These are phyloP conservation scores for Paragorgia papillata DNA, from an alignment of 92 coral and sea anemone species.

Conservation along the genomic window DNA sequence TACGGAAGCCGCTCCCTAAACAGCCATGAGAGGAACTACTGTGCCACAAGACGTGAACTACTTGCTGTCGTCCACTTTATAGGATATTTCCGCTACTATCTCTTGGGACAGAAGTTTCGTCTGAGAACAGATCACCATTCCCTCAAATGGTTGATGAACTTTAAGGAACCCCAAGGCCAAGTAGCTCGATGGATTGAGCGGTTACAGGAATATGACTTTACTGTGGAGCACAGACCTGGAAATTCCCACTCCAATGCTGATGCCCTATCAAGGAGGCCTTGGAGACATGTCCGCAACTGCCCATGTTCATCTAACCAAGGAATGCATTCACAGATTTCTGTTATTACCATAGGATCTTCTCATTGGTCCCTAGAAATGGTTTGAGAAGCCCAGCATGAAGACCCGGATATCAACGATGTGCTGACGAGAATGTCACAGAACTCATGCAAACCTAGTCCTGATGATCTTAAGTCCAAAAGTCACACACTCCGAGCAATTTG, in stretches of 20 bases:
- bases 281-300: constrained; percentile 40
- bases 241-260: constrained; percentile 57
- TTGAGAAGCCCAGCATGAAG: constrained; percentile 46
- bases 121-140: constrained; percentile 45
- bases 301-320: constrained; percentile 30
- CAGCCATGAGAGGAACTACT: constrained; percentile 18
- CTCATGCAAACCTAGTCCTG: constrained; percentile 1
- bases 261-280: constrained; percentile 51
- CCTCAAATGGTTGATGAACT: constrained; percentile 31
- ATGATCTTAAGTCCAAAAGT: constrained; percentile 2
- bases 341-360: not conserved
- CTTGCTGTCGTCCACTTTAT: constrained; percentile 39
- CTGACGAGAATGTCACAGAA: constrained; percentile 4
- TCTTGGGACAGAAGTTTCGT: constrained; percentile 42
- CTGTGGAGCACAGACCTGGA: constrained; percentile 51
- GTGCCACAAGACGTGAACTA: constrained; percentile 19
- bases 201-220: constrained; percentile 49
- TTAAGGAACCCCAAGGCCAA: constrained; percentile 41
- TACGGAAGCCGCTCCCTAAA: constrained; percentile 31
- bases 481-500: constrained; percentile 25
- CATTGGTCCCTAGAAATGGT: constrained; percentile 21
- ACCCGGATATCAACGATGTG: constrained; percentile 46
- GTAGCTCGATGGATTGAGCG: constrained; percentile 53
- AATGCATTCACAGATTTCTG: not conserved
- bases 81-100: constrained; percentile 19